Percentiles rank a stretch among this genome's conserved stretches.
Conservation (phyloP, 2,797 vertebrate genomes). For the Sebastes trivittatus region DNA sequence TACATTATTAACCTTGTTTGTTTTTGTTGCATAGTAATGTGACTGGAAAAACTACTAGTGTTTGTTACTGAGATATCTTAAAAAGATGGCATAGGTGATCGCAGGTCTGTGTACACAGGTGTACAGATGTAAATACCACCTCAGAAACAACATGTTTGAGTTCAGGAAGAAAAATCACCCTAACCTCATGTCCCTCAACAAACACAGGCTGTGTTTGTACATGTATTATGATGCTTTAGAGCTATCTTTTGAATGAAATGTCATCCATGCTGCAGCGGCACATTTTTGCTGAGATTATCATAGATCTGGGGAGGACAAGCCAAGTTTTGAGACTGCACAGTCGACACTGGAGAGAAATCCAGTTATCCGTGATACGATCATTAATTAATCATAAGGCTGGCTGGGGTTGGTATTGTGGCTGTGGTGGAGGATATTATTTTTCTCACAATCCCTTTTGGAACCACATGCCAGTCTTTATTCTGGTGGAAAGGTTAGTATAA, state of each 20-base stretch:
- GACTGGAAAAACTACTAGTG: background rate
- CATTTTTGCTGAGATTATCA: conserved; percentile 7
- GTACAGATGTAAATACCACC: background rate
- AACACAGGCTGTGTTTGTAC: background rate
- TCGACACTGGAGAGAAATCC: background rate
- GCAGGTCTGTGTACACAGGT: background rate
- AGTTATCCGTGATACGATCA: conserved; percentile 7
- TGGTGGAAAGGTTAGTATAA: conserved; percentile 2
- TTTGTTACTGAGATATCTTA: background rate
- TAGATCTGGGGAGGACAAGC: background rate
- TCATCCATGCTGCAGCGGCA: background rate
- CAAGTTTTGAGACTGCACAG: background rate
- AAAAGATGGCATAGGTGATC: background rate
- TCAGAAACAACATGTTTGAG: background rate
- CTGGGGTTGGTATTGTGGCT: background rate
- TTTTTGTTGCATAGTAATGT: background rate
- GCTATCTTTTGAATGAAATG: background rate
- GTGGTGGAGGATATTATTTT: conserved; percentile 2
- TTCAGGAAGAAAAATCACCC: background rate
- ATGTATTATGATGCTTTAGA: background rate
- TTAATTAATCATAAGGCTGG: conserved; percentile 27
- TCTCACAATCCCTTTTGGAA: background rate
- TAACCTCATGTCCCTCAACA: background rate
- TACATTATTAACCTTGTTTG: background rate
- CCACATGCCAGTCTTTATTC: background rate